phyloP scores from a whole-genome alignment of 1,140 invertebrate genomes.

The Papilio glaucus region DNA sequence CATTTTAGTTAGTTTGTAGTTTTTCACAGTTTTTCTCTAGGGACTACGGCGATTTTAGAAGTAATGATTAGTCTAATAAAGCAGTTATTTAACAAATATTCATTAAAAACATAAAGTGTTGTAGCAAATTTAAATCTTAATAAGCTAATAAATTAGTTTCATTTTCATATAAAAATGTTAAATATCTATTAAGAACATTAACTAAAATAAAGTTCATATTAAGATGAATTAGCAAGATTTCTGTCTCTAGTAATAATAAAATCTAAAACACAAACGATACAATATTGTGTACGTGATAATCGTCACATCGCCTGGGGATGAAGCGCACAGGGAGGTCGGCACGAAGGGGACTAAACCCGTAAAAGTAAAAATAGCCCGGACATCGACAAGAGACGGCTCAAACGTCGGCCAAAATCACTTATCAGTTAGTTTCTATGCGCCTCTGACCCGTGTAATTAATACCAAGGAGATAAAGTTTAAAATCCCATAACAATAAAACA shows the following conservation, averaged over 20 bases:
- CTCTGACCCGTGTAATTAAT: conserved; percentile 4
- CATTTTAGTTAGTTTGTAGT: too few relatives aligned
- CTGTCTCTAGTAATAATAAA: not conserved
- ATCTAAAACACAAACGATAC: conserved; percentile 36
- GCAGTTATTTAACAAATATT: too few relatives aligned
- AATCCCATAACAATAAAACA: not conserved
- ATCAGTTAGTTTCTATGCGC: conserved; percentile 32
- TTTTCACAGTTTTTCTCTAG: too few relatives aligned
- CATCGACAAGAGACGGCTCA: conserved; percentile 48
- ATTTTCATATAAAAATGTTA: too few relatives aligned
- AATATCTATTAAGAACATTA: too few relatives aligned
- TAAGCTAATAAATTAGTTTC: too few relatives aligned
- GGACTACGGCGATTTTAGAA: too few relatives aligned
- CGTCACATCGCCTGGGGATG: conserved; percentile 55
- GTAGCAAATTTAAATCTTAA: too few relatives aligned
- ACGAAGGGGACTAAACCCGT: conserved; percentile 68
- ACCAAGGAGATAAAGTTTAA: conserved; percentile 29
- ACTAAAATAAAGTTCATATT: too few relatives aligned
- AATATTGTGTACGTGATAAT: conserved; percentile 55
- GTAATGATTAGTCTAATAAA: too few relatives aligned
- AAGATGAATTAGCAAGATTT: too few relatives aligned
- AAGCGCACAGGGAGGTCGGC: conserved; percentile 47
- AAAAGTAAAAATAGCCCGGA: conserved; percentile 75
- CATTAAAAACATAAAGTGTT: too few relatives aligned
- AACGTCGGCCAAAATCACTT: not conserved